Base-by-base conservation (phyloP, 1,140 invertebrate genomes). In the Caenorhabditis tropicalis region DNA sequence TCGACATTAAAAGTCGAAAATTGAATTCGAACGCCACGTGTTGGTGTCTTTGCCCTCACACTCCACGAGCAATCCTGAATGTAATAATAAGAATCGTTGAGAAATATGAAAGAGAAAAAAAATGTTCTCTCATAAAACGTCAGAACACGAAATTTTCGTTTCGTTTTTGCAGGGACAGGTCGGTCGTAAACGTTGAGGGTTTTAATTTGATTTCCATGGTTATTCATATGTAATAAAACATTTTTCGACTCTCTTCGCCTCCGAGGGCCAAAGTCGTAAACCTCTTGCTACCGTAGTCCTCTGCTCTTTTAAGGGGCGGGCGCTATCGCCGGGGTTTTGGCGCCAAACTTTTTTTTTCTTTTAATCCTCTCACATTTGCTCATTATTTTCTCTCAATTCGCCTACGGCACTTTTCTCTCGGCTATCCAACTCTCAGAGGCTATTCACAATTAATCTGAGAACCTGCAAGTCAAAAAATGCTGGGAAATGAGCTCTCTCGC, bases 1-100 rank as follows among this genome's bases (percentile, higher is more conserved):
- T 88, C 87, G 9, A 88, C 29, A 27, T 83, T 60, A 58, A 88
- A 88, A 10, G 87, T 70, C 5, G 83, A 87, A 58, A 88, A 88
- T 21, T 58, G 43, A 19, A 88, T 46, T 24, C 82, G 56, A 2
- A 88, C 86, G 27, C 81, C 85, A 65, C 53, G 21, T 24, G n/a
- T 16, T 24, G 36, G 29, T 24, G 70, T 58, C 19, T 51, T 81
- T 19, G 83, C 70, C 12, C 48, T 56, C n/a, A 84, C 65, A 36
- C 70, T 53, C 83, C 83, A 84, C 31, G 58, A 80, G 49, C 83
- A 84, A 48, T 84, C 83, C 74, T 84, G 70, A 27, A 81, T 12
- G 29, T 9, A 39, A 70, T 19, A 51, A 51, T 6, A 51, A 15
- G 2, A 16, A 65, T 65, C 19, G 31, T n/a, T 33, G 3, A 0